A percentile compares a stretch with the other conserved stretches of the same genome.
Conservation (phyloP, 2,888 invertebrate species). For the Trimorus sp. region DNA sequence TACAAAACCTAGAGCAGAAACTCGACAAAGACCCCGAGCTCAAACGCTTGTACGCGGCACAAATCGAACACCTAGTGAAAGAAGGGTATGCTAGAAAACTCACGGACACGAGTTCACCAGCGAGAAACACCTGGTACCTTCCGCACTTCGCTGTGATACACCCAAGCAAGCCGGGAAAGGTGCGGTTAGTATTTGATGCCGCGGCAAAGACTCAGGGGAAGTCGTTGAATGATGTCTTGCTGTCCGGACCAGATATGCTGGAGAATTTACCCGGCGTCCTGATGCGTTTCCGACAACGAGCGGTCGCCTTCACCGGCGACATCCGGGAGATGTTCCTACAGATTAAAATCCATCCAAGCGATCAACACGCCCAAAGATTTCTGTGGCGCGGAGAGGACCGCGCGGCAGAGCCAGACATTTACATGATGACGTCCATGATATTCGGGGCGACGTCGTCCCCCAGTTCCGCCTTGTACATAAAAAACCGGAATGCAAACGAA, state of each 20-base stretch:
- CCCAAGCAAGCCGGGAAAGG: not conserved
- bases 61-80: too few relatives aligned
- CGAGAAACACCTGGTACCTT: not conserved
- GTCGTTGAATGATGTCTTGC: too few relatives aligned
- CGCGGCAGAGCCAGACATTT: constrained; percentile 64
- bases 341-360: constrained; percentile 68
- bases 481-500: constrained; percentile 69
- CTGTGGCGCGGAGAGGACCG: constrained; percentile 9
- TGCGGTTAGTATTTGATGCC: not conserved
- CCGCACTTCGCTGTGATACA: not conserved
- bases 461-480: constrained; percentile 65
- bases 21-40: too few relatives aligned
- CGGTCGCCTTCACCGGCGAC: constrained; percentile 65
- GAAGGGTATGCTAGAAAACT: too few relatives aligned
- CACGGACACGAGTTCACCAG: too few relatives aligned
- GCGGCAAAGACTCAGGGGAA: constrained; percentile 9
- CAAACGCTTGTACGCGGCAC: too few relatives aligned
- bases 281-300: constrained; percentile 67
- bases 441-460: constrained; percentile 67
- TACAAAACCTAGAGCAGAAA: too few relatives aligned
- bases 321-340: constrained; percentile 76
- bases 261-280: too few relatives aligned
- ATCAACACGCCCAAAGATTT: constrained; percentile 69
- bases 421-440: constrained; percentile 69
- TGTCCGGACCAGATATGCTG: too few relatives aligned